These are phyloP conservation scores for Chrosomus eos DNA, from an alignment of 2,797 vertebrate genomes.

Conservation along the genomic window DNA sequence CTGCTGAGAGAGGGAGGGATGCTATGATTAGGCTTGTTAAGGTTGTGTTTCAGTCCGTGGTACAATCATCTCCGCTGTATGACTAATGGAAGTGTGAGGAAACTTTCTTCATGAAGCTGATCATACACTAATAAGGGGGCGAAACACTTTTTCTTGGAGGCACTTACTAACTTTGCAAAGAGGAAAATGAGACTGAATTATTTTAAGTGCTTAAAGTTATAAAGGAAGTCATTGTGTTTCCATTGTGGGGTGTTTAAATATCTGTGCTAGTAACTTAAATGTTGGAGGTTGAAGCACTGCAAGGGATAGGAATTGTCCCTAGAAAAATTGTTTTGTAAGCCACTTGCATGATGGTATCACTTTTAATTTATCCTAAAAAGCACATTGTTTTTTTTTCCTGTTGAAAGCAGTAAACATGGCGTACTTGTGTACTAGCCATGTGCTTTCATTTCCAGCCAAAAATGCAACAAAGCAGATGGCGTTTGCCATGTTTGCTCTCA, in stretches of 20 bases:
- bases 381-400: neutral
- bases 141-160: neutral
- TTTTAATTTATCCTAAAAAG: neutral
- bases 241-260: neutral
- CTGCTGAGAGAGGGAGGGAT: slow-evolving; percentile 33
- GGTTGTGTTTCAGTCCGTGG: slow-evolving; percentile 20
- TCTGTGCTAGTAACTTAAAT: neutral
- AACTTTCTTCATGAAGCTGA: neutral
- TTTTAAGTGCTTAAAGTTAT: slow-evolving; percentile 4
- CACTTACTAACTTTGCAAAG: slow-evolving; percentile 4
- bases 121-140: neutral
- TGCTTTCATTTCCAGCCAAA: slow-evolving; percentile 21
- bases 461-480: slow-evolving; percentile 42
- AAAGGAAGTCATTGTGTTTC: neutral
- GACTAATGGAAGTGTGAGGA: slow-evolving; percentile 36
- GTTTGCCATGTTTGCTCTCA: slow-evolving; percentile 26
- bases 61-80: slow-evolving; percentile 21
- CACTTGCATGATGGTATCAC: neutral
- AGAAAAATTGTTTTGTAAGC: neutral
- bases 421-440: slow-evolving; percentile 2
- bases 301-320: neutral
- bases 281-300: neutral
- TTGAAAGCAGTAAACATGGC: slow-evolving; percentile 16
- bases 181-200: neutral
- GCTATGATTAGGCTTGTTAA: slow-evolving; percentile 31